Conservation (phyloP, 1,140 invertebrate genomes). For the Macrocentrus cingulum region DNA sequence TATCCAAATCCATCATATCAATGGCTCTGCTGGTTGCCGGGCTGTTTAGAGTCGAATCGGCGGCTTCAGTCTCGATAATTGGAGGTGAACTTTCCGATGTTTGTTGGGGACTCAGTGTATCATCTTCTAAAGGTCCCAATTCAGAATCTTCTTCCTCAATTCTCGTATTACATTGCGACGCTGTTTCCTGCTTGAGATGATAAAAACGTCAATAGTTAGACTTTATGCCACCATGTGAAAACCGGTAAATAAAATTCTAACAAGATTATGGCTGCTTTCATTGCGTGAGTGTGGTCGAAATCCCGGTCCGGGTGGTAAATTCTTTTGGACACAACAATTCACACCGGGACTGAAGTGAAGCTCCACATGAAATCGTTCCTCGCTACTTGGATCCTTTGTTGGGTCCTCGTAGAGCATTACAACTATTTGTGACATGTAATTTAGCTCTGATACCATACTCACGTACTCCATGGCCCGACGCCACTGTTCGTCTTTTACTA, state of each 20-base stretch:
- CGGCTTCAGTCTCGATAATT: slow-evolving; percentile 42
- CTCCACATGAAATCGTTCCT: slow-evolving; percentile 94
- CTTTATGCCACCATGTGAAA: no score
- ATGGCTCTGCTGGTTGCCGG: slow-evolving; percentile 52
- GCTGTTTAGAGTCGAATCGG: slow-evolving; percentile 48
- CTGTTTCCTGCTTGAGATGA: slow-evolving; percentile 39
- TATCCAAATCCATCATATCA: slow-evolving; percentile 57
- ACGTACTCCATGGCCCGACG: slow-evolving; percentile 97
- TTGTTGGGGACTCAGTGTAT: slow-evolving; percentile 34
- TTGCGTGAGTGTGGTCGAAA: slow-evolving; percentile 89
- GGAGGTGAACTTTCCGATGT: slow-evolving; percentile 43
- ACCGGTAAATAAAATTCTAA: slow-evolving; percentile 35
- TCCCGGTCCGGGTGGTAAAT: slow-evolving; percentile 88
- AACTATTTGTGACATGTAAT: slow-evolving; percentile 99
- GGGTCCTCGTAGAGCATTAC: slow-evolving; percentile 99
- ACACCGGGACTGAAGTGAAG: slow-evolving; percentile 97
- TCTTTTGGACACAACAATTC: slow-evolving; percentile 93
- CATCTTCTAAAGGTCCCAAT: slow-evolving; percentile 46
- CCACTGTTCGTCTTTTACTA: slow-evolving; percentile 95
- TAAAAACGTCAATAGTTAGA: not conserved
- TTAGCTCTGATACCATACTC: slow-evolving; percentile 94
- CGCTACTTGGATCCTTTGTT: slow-evolving; percentile 87
- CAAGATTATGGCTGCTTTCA: slow-evolving; percentile 62
- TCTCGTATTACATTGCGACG: slow-evolving; percentile 59
- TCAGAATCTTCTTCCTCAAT: slow-evolving; percentile 67